Evolutionary conservation across 2,888 invertebrate genomes (phyloP).

Genomic region (Netelia melanura): DNA sequence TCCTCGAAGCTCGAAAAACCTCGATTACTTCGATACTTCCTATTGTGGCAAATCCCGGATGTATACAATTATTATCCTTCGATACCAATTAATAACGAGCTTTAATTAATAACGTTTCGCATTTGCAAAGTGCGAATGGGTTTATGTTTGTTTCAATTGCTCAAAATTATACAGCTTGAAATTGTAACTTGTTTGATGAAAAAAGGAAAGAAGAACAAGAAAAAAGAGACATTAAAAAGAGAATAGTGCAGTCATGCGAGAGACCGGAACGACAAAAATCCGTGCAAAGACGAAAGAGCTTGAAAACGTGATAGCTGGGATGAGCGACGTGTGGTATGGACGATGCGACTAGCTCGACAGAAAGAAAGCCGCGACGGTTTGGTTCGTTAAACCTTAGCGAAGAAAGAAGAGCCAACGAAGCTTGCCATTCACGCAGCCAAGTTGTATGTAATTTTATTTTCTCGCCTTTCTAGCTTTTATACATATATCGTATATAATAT

Average conservation of each 20-base stretch:
- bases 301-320: background rate
- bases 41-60: too few species aligned
- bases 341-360: constrained; percentile 36
- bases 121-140: too few species aligned
- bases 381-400: constrained; percentile 77
- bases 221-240: background rate
- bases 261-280: too few species aligned
- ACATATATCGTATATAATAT: too few species aligned
- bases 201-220: background rate
- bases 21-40: too few species aligned
- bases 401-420: constrained; percentile 72
- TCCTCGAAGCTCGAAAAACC: too few species aligned
- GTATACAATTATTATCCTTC: too few species aligned
- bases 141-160: too few species aligned
- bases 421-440: constrained; percentile 55
- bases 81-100: too few species aligned
- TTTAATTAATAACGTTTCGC: too few species aligned
- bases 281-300: background rate
- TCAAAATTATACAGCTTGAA: background rate
- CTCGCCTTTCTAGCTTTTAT: background rate
- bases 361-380: constrained; percentile 74
- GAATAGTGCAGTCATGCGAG: background rate
- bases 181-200: background rate
- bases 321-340: background rate
- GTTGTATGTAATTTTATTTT: constrained; percentile 57